Conservation (phyloP, 2,113 vertebrate genomes). For the Glaucomys volans region DNA sequence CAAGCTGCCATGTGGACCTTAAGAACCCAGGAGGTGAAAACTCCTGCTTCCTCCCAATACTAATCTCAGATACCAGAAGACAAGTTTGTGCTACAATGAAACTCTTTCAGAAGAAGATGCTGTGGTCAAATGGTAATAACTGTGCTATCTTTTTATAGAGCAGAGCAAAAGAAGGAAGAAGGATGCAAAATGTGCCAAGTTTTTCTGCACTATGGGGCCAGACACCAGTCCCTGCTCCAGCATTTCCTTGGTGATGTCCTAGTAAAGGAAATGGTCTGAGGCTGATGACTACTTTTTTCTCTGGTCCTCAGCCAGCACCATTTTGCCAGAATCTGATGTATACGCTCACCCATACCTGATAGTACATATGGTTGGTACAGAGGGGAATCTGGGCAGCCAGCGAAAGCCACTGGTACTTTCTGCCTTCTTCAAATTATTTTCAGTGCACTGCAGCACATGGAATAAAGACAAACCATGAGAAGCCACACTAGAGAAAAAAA, state of each 20-base stretch:
- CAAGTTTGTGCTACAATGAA: rapidly evolving
- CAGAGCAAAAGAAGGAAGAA: neutral
- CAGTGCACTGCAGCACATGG: conserved; percentile 82
- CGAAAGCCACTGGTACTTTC: conserved; percentile 92
- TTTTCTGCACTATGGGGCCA: rapidly evolving
- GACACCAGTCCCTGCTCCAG: rapidly evolving
- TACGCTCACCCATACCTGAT: neutral
- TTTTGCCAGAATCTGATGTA: rapidly evolving
- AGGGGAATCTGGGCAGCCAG: conserved; percentile 94
- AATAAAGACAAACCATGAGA: conserved; percentile 82
- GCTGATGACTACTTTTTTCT: neutral
- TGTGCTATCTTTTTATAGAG: rapidly evolving
- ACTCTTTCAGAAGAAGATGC: too few species aligned
- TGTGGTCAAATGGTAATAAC: rapidly evolving
- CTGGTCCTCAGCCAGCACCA: neutral
- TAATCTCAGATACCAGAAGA: neutral
- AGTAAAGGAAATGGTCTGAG: rapidly evolving
- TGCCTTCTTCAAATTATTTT: conserved; percentile 84
- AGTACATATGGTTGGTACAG: conserved; percentile 92
- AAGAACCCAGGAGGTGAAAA: neutral
- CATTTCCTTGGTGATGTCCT: neutral
- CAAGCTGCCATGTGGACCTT: neutral
- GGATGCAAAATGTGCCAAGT: too few species aligned
- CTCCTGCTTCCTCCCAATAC: neutral
- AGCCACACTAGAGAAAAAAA: neutral